Evolutionary conservation across 2,888 invertebrate species (phyloP).

Genomic region (Erebia aethiops): DNA sequence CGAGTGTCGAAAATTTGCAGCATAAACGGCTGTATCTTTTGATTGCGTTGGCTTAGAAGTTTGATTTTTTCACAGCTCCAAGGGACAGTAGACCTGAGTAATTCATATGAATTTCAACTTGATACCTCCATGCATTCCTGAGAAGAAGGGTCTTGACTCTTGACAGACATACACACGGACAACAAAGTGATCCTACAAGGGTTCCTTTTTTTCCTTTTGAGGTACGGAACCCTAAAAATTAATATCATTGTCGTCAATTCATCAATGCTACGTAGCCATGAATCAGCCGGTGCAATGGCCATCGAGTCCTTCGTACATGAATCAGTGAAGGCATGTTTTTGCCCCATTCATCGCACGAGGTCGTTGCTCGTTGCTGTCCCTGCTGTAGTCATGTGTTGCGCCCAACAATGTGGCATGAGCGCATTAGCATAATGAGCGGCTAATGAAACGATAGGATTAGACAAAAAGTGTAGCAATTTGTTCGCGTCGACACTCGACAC

Average conservation of each 20-base stretch:
- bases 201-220: too few species aligned
- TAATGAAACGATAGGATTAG: conserved; percentile 33
- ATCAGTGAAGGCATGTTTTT: conserved; percentile 7
- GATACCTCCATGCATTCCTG: too few species aligned
- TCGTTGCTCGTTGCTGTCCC: conserved; percentile 27
- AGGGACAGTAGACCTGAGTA: too few species aligned
- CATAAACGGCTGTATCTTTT: too few species aligned
- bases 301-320: background rate
- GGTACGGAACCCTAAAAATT: background rate
- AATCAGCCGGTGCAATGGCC: conserved; percentile 14
- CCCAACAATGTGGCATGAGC: background rate
- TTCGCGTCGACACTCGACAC: conserved; percentile 31
- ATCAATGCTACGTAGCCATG: background rate
- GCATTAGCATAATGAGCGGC: conserved; percentile 33
- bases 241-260: background rate
- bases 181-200: too few species aligned
- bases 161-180: too few species aligned
- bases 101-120: too few species aligned
- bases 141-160: too few species aligned
- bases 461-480: conserved; percentile 36
- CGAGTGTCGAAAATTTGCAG: too few species aligned
- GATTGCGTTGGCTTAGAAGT: too few species aligned
- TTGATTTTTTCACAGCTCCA: too few species aligned
- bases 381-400: background rate
- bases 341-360: conserved; percentile 27